Conservation (phyloP, 2,797 vertebrate species). For the Myiotriccus ornatus region DNA sequence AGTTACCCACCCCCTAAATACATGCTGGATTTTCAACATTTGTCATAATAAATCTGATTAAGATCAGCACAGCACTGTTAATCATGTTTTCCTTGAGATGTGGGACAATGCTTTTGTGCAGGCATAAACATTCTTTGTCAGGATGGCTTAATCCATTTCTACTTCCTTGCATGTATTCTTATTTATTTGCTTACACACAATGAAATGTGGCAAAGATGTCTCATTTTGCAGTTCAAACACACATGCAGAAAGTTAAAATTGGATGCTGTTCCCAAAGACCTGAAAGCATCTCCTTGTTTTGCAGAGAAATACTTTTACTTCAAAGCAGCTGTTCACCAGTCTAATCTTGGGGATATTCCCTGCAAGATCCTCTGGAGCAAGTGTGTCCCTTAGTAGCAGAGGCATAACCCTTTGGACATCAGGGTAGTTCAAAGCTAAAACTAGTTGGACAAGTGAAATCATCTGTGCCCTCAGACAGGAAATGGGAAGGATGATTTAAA, state of each 20-base stretch:
- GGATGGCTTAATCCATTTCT: background rate
- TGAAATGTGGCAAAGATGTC: background rate
- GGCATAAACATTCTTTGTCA: background rate
- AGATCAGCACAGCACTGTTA: background rate
- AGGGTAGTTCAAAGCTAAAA: background rate
- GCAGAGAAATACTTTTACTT: background rate
- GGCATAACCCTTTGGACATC: background rate
- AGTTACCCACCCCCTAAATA: background rate
- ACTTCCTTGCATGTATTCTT: background rate
- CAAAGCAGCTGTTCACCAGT: background rate
- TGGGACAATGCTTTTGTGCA: background rate
- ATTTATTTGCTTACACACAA: background rate
- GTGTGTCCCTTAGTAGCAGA: background rate
- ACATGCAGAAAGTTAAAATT: background rate
- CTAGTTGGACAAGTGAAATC: background rate
- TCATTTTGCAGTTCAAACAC: background rate
- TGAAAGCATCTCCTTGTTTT: background rate
- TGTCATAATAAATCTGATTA: slow-evolving; percentile 45
- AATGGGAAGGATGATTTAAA: background rate
- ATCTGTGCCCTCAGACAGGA: background rate
- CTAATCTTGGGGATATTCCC: background rate
- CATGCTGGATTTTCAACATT: background rate
- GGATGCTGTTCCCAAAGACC: background rate
- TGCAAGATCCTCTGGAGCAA: background rate
- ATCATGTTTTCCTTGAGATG: background rate